Evolutionary conservation across 2,797 vertebrate species (phyloP).

Genomic region (Tarsius wallacei): DNA sequence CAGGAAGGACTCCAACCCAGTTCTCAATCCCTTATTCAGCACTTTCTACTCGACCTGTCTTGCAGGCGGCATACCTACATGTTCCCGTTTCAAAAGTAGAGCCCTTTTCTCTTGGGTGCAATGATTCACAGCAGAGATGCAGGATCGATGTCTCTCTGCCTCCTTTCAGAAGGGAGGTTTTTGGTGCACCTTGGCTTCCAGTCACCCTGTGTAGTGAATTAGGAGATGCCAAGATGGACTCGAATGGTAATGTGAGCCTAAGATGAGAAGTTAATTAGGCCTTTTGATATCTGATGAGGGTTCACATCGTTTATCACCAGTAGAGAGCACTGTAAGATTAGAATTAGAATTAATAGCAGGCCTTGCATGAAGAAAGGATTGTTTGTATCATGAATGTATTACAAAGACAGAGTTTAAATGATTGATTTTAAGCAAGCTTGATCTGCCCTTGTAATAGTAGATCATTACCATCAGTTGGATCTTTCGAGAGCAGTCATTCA

Average conservation of each 20-base stretch:
- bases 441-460: slow-evolving; percentile 80
- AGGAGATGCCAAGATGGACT: not conserved
- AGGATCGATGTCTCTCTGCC: not conserved
- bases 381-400: slow-evolving; percentile 74
- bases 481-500: slow-evolving; percentile 79
- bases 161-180: not conserved
- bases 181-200: not conserved
- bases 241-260: not conserved
- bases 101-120: not conserved
- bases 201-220: not conserved
- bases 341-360: slow-evolving; percentile 89
- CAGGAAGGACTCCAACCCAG: not conserved
- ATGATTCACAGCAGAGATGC: not conserved
- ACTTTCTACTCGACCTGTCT: not conserved
- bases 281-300: slow-evolving; percentile 81
- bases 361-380: slow-evolving; percentile 78
- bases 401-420: slow-evolving; percentile 79
- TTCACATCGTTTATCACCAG: slow-evolving; percentile 90
- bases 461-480: slow-evolving; percentile 78
- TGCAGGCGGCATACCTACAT: not conserved
- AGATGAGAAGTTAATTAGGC: slow-evolving; percentile 70
- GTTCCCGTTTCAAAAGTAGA: not conserved
- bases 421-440: slow-evolving; percentile 82
- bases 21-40: not conserved
- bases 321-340: slow-evolving; percentile 91